Conservation (phyloP, 1,140 invertebrate genomes). For the Bombus sibiricus region DNA sequence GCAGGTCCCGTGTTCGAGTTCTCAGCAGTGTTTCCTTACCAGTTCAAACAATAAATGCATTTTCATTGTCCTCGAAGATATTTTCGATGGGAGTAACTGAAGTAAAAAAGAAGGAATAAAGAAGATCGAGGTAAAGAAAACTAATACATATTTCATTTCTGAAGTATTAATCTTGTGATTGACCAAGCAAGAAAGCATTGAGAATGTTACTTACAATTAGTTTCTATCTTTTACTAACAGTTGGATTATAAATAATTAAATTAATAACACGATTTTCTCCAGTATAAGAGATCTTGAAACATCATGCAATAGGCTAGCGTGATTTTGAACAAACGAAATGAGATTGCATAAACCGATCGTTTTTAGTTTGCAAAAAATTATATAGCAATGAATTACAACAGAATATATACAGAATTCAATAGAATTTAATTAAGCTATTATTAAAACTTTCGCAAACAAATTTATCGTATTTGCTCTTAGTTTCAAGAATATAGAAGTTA, state of each 20-base stretch:
- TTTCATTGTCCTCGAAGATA: not conserved
- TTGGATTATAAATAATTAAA: not conserved
- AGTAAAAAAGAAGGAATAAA: not conserved
- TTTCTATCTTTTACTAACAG: not conserved
- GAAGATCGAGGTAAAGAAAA: too few relatives aligned
- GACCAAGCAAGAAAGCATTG: not conserved
- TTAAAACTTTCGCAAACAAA: too few relatives aligned
- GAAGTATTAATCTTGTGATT: not conserved
- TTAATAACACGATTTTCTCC: too few relatives aligned
- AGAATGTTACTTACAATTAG: not conserved
- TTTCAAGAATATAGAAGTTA: too few relatives aligned
- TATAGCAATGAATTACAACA: not conserved
- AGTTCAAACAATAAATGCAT: slow-evolving; percentile 11
- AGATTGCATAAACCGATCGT: not conserved
- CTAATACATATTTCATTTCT: not conserved
- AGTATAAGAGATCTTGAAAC: not conserved
- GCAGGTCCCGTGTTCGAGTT: not conserved
- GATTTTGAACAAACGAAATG: not conserved
- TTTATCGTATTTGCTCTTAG: too few relatives aligned
- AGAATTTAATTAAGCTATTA: too few relatives aligned
- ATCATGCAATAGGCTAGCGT: not conserved
- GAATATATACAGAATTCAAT: too few relatives aligned
- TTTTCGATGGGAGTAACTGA: not conserved
- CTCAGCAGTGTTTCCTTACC: too few relatives aligned
- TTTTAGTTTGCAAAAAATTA: not conserved